phyloP scores from a whole-genome alignment of 2,888 invertebrate species.

The Parasteatoda lunata region DNA sequence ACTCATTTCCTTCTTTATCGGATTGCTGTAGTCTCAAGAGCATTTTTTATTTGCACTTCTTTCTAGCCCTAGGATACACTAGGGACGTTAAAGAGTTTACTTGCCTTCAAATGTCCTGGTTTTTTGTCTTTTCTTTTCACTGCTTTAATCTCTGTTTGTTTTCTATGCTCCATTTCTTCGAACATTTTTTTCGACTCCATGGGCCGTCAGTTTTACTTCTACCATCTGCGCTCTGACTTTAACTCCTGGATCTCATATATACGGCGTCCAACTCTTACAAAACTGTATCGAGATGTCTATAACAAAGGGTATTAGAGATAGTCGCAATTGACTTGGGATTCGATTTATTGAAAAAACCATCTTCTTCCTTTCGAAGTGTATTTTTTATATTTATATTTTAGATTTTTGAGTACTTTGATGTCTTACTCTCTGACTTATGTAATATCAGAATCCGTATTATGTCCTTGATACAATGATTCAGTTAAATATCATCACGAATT shows the following conservation, averaged over 20 bases:
- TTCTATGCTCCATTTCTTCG: constrained; percentile 63
- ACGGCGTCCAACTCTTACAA: not conserved
- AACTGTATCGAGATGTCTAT: not conserved
- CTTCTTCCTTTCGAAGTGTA: not conserved
- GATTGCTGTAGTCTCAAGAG: constrained; percentile 23
- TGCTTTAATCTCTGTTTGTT: constrained; percentile 65
- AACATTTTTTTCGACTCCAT: constrained; percentile 59
- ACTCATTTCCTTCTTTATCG: constrained; percentile 36
- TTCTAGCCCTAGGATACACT: constrained; percentile 39
- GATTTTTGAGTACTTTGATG: not conserved
- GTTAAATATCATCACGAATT: too few relatives aligned
- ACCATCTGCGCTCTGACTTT: constrained; percentile 51
- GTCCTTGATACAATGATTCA: too few relatives aligned
- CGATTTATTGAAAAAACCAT: constrained; percentile 2
- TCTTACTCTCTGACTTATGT: not conserved
- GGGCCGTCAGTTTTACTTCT: constrained; percentile 33
- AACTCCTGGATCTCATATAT: constrained; percentile 12
- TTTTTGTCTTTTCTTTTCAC: constrained; percentile 48
- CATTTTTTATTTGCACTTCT: constrained; percentile 30
- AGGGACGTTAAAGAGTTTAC: constrained; percentile 58
- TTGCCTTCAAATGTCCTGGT: constrained; percentile 54
- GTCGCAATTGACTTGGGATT: not conserved
- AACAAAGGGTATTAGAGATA: constrained; percentile 3
- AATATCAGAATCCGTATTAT: too few relatives aligned
- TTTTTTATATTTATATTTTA: not conserved